A percentile compares a stretch with the other conserved stretches of the same genome.
Evolutionary conservation across 2,888 invertebrate genomes (phyloP).

Genomic region (Galeopsomyia nigrocyanea): DNA sequence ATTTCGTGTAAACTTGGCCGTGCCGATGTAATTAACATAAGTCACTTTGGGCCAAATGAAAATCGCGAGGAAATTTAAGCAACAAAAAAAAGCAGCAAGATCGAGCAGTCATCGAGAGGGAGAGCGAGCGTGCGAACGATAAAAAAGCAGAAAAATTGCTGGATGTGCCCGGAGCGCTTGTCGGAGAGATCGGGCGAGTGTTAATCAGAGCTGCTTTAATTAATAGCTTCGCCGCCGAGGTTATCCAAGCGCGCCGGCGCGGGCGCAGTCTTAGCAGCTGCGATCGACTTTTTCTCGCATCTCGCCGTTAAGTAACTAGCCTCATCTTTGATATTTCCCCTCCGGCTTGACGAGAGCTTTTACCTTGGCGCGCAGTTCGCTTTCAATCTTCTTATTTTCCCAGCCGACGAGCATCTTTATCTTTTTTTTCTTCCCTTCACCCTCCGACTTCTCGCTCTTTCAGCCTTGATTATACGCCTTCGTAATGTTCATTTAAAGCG

Average conservation of each 20-base stretch:
- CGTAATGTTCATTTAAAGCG: no score
- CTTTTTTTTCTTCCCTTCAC: slow-evolving; percentile 26
- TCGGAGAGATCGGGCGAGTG: slow-evolving; percentile 31
- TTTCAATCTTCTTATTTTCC: slow-evolving; percentile 20
- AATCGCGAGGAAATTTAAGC: no score
- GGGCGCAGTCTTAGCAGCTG: slow-evolving; percentile 27
- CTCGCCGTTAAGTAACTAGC: slow-evolving; percentile 35
- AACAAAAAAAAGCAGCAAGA: no score
- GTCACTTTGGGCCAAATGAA: no score
- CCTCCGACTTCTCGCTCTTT: slow-evolving; percentile 9
- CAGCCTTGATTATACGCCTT: no score
- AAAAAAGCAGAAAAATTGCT: no score
- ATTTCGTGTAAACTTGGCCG: no score
- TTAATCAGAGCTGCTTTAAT: slow-evolving; percentile 39
- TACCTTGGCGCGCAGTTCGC: background rate
- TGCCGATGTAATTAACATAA: no score
- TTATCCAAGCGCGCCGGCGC: slow-evolving; percentile 21
- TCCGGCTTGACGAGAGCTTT: background rate
- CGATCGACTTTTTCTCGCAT: slow-evolving; percentile 31
- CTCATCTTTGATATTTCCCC: slow-evolving; percentile 36
- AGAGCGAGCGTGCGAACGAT: no score
- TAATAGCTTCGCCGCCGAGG: slow-evolving; percentile 34
- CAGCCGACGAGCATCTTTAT: slow-evolving; percentile 1
- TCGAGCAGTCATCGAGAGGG: no score
- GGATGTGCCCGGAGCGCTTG: slow-evolving; percentile 1